These are phyloP conservation scores for Pollenia angustigena DNA, from an alignment of 2,888 invertebrate genomes.

Conservation along the genomic window DNA sequence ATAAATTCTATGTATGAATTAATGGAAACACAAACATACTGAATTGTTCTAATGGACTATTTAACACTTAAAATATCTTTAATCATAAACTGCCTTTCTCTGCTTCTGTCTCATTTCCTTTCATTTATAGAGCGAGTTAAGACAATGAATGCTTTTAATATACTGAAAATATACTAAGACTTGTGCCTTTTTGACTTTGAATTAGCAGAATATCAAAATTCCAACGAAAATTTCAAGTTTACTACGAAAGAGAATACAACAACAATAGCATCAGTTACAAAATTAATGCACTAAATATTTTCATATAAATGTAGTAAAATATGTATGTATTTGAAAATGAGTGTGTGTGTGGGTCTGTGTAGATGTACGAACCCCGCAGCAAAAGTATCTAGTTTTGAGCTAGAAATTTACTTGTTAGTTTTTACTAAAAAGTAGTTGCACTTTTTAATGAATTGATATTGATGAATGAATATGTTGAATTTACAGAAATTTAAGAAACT, in stretches of 20 bases:
- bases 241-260: conserved; percentile 25
- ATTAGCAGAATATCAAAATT: conserved; percentile 64
- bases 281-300: conserved; percentile 37
- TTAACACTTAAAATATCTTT: conserved; percentile 11
- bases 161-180: conserved; percentile 54
- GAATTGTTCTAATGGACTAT: conserved; percentile 57
- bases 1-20: not conserved
- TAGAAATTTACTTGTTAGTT: no score
- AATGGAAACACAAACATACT: conserved; percentile 9
- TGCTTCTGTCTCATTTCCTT: not conserved
- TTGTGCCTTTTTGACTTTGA: conserved; percentile 68
- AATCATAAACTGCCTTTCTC: conserved; percentile 17
- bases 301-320: conserved; percentile 36
- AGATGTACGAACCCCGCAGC: not conserved
- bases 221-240: conserved; percentile 54
- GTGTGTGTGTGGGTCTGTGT: not conserved
- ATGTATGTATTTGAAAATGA: not conserved
- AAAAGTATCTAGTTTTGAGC: not conserved
- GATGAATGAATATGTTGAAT: no score
- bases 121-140: not conserved
- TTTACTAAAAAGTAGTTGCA: no score
- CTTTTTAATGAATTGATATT: no score
- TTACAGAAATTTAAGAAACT: no score
- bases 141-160: conserved; percentile 60
- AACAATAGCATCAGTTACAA: not conserved